Base-by-base conservation (phyloP, 2,113 vertebrate species). In the Neopipo cinnamomea region DNA sequence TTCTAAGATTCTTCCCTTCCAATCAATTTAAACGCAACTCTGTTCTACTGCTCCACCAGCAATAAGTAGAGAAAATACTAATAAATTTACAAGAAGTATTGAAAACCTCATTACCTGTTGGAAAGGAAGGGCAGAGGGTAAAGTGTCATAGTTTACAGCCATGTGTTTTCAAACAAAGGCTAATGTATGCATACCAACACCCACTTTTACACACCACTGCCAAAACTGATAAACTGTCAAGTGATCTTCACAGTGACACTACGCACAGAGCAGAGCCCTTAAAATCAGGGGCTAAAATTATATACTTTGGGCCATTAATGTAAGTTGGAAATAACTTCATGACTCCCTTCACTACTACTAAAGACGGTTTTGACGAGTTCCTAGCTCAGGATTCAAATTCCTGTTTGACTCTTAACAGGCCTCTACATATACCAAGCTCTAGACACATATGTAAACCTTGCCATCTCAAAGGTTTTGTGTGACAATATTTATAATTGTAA, bases 101-200 rank as follows among this genome's bases (percentile, higher is more conserved):
- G 30, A 89, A 94, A 84, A 44, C 8, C 12, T 68, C 50, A 44
- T 42, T 88, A 66, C 66, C 77, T 71, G 22, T 41, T 41, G 46
- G 53, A 75, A 77, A 72, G 66, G 31, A 82, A 20, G 13, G 12
- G 10, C 44, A 92, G 62, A 74, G 22, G 8, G 10, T 13, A 66
- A 82, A 93, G 90, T 88, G 82, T 80, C 63, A 74, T 39, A 92
- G 59, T 96, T 95, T 82, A 84, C 88, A 94, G 65, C 61, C 50
- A 68, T 1, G 0, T 88, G 75, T 96, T 85, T 94, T 91, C 88
- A 93, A 96, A 96, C 28, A 93, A 47, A 76, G 19, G 71, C 5
- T 90, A 80, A 88, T 66, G 21, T 30, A 86, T 87, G 88, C 78
- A 91, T 90, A 93, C 85, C 67, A 0, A 65, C 79, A 72, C 63